These are phyloP conservation scores for Pluvialis apricaria DNA, from an alignment of 2,113 vertebrate species.

Conservation along the genomic window DNA sequence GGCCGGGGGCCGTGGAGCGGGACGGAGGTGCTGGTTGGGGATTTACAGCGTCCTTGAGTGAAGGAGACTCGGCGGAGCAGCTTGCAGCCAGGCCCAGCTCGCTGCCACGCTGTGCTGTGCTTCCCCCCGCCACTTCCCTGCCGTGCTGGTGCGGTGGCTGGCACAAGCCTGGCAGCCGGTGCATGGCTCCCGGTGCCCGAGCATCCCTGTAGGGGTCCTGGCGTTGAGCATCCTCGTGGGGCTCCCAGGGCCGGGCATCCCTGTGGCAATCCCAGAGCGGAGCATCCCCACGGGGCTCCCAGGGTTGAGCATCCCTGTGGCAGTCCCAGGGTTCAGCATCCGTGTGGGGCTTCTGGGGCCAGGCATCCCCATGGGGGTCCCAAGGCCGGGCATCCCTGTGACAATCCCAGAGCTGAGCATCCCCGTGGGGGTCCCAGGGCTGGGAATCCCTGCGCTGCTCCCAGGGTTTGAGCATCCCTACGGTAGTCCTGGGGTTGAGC, in stretches of 20 bases:
- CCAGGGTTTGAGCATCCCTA: no score
- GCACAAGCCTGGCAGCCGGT: background rate
- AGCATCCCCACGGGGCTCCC: no score
- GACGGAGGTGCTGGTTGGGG: background rate
- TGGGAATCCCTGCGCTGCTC: no score
- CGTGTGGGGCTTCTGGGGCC: no score
- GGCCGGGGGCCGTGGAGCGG: background rate
- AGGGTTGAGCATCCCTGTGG: background rate
- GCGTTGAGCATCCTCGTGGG: rapidly evolving
- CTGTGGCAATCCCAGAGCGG: rapidly evolving
- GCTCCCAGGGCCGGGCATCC: background rate
- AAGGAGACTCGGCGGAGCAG: background rate
- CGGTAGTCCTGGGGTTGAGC: no score
- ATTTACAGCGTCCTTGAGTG: background rate
- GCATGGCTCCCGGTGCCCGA: background rate
- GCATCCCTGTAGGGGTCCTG: background rate
- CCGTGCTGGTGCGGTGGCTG: rapidly evolving
- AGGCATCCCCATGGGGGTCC: no score
- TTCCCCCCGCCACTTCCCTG: no score
- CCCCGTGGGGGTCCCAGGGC: no score
- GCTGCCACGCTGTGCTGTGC: background rate
- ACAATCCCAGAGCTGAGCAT: no score
- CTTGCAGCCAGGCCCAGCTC: background rate
- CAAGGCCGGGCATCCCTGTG: no score
- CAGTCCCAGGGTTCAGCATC: no score